These are phyloP conservation scores for Leptestheria dahalacensis DNA, from an alignment of 1,140 invertebrate genomes.

Conservation along the genomic window DNA sequence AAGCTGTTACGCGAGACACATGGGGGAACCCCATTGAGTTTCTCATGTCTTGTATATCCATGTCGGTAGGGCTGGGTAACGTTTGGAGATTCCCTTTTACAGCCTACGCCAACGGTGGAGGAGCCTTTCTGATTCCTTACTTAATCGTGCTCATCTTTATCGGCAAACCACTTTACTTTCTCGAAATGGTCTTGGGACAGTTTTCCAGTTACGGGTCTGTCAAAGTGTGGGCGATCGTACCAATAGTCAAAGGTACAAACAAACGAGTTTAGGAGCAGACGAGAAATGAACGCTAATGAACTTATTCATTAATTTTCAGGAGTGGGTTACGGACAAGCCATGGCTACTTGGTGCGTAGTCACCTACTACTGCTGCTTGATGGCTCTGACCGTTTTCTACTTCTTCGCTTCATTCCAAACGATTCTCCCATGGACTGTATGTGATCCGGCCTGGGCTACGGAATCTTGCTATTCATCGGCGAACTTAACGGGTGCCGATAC, in stretches of 20 bases:
- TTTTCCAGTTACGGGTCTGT: slow-evolving; percentile 60
- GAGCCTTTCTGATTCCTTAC: slow-evolving; percentile 56
- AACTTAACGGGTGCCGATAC: not conserved
- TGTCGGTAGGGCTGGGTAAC: slow-evolving; percentile 27
- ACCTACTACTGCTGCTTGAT: slow-evolving; percentile 30
- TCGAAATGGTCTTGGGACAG: slow-evolving; percentile 62
- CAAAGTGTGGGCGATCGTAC: slow-evolving; percentile 61
- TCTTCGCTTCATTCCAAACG: slow-evolving; percentile 26
- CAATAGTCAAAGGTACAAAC: slow-evolving; percentile 60
- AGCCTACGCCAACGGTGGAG: slow-evolving; percentile 24
- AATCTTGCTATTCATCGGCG: not conserved
- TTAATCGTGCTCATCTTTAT: slow-evolving; percentile 42
- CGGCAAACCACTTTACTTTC: slow-evolving; percentile 53
- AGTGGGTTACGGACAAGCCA: slow-evolving; percentile 29
- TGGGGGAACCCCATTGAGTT: slow-evolving; percentile 29
- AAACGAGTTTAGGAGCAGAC: not conserved
- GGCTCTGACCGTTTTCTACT: slow-evolving; percentile 30
- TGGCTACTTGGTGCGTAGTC: slow-evolving; percentile 25
- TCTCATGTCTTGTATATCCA: slow-evolving; percentile 27
- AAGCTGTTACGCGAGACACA: slow-evolving; percentile 12
- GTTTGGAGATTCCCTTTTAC: slow-evolving; percentile 21
- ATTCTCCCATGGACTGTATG: slow-evolving; percentile 27
- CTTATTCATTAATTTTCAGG: slow-evolving; percentile 22
- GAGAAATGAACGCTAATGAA: slow-evolving; percentile 8
- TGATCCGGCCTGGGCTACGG: slow-evolving; percentile 22